These are phyloP conservation scores for Apodemus speciosus DNA, from an alignment of 2,113 vertebrate genomes.

Conservation along the genomic window DNA sequence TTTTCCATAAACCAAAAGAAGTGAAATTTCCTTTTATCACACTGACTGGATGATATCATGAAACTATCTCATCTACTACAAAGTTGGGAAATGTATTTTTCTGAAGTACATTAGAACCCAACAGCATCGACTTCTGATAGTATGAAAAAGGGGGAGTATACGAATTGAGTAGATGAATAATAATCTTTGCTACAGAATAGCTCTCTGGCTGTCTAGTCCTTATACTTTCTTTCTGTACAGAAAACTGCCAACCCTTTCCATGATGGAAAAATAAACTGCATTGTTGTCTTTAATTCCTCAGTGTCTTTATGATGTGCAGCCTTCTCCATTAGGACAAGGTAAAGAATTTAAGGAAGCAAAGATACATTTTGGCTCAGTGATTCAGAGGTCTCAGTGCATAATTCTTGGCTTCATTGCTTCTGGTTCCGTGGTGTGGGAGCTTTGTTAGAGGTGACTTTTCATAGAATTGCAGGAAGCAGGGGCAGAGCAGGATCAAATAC, in stretches of 20 bases:
- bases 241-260: neutral
- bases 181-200: conserved; percentile 11
- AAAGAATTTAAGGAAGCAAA: neutral
- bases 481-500: neutral
- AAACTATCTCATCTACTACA: neutral
- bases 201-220: conserved; percentile 1
- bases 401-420: neutral
- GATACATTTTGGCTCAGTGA: neutral
- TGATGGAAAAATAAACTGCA: neutral
- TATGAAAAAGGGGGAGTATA: neutral
- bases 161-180: conserved; percentile 3
- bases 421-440: neutral
- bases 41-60: conserved; percentile 26
- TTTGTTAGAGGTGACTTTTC: neutral
- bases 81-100: conserved; percentile 47
- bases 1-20: conserved; percentile 34
- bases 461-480: neutral
- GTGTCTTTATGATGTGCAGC: conserved; percentile 1
- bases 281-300: conserved; percentile 43
- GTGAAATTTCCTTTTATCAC: conserved; percentile 48
- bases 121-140: conserved; percentile 30
- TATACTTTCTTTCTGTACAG: conserved; percentile 13
- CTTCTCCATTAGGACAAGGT: neutral
- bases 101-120: neutral
- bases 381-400: neutral